Percentiles rank a stretch among this genome's conserved stretches.
Evolutionary conservation across 92 coral and sea anemone genomes (phyloP).

Genomic region (Heteractis magnifica): DNA sequence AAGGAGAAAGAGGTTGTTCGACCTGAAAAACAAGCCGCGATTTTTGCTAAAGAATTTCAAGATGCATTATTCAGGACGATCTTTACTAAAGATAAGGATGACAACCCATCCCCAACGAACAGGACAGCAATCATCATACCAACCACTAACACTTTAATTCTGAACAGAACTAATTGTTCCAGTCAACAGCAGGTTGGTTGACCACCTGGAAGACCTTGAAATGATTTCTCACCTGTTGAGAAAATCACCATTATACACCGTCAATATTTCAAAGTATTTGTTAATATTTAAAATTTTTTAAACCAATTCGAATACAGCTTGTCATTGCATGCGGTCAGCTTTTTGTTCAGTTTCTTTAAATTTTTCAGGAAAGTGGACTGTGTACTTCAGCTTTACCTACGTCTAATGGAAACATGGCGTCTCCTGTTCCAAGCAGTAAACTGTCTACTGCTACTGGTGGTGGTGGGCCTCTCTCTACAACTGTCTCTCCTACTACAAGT

Average conservation of each 20-base stretch:
- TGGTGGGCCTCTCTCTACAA: conserved; percentile 3
- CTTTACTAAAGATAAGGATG: conserved; percentile 69
- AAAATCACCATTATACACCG: too few species aligned
- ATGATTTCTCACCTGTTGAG: background rate
- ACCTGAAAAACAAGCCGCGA: conserved; percentile 84
- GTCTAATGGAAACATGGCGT: conserved; percentile 2
- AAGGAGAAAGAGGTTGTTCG: conserved; percentile 42
- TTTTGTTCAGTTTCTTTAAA: background rate
- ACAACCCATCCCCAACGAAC: conserved; percentile 42
- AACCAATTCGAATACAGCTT: too few species aligned
- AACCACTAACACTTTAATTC: conserved; percentile 10
- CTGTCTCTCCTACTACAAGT: conserved; percentile 21
- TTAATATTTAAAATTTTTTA: too few species aligned
- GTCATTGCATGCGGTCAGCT: too few species aligned
- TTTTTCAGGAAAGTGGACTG: conserved; percentile 7
- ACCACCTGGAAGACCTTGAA: background rate
- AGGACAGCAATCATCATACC: conserved; percentile 23
- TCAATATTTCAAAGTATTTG: too few species aligned
- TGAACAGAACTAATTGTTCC: conserved; percentile 58
- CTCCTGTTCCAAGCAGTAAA: conserved; percentile 14
- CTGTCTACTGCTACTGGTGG: conserved; percentile 3
- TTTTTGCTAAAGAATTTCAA: conserved; percentile 93
- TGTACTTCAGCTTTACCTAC: conserved; percentile 22
- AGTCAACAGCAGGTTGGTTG: conserved; percentile 57
- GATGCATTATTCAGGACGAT: conserved; percentile 59